Evolutionary conservation across 2,888 invertebrate genomes (phyloP).

Genomic region (Hololepta plana): DNA sequence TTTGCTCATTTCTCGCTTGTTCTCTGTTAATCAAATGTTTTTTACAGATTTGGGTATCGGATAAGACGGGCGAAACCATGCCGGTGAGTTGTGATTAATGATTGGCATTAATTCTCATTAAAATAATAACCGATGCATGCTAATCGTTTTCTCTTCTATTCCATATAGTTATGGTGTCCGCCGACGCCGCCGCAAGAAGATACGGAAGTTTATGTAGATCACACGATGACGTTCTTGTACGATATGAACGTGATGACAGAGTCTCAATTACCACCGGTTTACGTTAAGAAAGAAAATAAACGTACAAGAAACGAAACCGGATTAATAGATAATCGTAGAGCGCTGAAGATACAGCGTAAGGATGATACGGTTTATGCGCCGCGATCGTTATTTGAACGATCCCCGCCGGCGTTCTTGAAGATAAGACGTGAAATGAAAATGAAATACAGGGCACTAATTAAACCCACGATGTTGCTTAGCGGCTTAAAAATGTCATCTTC

Average conservation of each 20-base stretch:
- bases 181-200: slow-evolving; percentile 92
- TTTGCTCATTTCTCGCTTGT: no score
- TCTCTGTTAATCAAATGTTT: no score
- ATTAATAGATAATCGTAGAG: slow-evolving; percentile 33
- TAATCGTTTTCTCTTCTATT: no score
- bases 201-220: slow-evolving; percentile 80
- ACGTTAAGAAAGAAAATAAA: slow-evolving; percentile 63
- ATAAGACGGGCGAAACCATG: slow-evolving; percentile 53
- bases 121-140: no score
- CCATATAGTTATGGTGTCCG: slow-evolving; percentile 80
- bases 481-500: no score
- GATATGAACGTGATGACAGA: slow-evolving; percentile 59
- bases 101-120: background rate
- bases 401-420: slow-evolving; percentile 45
- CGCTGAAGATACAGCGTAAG: slow-evolving; percentile 38
- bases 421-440: slow-evolving; percentile 58
- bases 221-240: slow-evolving; percentile 70
- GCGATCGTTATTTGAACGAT: slow-evolving; percentile 64
- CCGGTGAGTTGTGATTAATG: slow-evolving; percentile 77
- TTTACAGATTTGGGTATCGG: slow-evolving; percentile 62
- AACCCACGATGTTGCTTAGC: slow-evolving; percentile 12
- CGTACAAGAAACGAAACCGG: slow-evolving; percentile 49
- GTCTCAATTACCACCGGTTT: slow-evolving; percentile 59
- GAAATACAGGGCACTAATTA: no score
- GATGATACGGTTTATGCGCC: slow-evolving; percentile 52